These are phyloP conservation scores for Psettodes erumei DNA, from an alignment of 2,113 vertebrate species.

Conservation along the genomic window DNA sequence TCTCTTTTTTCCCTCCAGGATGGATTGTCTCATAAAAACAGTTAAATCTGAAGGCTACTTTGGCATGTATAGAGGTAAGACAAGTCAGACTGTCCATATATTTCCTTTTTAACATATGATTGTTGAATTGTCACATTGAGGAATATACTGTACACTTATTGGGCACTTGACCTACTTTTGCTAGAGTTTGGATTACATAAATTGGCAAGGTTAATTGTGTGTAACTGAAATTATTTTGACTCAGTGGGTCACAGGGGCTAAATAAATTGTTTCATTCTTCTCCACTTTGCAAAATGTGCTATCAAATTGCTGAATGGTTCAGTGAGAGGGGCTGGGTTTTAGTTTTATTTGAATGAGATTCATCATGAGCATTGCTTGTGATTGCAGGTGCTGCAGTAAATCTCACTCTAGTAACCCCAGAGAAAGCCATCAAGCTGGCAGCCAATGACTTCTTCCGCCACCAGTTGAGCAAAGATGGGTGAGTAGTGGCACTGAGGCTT, in stretches of 20 bases:
- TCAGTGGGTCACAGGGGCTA: too few species aligned
- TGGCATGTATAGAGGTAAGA: conserved; percentile 90
- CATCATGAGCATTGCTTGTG: not conserved
- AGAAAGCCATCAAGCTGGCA: conserved; percentile 87
- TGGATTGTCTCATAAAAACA: conserved; percentile 88
- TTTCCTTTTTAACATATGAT: not conserved
- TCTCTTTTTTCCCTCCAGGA: conserved; percentile 69
- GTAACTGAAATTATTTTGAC: too few species aligned
- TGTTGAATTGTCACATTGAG: not conserved
- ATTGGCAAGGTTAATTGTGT: not conserved
- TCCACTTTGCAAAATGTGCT: not conserved
- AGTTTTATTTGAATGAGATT: not conserved
- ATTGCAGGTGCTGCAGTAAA: conserved; percentile 85
- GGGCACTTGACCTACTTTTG: not conserved
- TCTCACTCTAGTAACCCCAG: conserved; percentile 85
- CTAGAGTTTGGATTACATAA: not conserved
- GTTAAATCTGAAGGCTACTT: conserved; percentile 87
- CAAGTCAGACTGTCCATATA: not conserved
- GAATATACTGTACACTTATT: not conserved
- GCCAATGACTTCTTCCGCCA: conserved; percentile 87
- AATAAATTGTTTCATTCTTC: not conserved
- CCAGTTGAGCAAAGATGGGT: conserved; percentile 83
- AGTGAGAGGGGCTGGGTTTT: not conserved
- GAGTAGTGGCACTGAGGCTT: conserved; percentile 36
- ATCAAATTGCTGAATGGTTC: not conserved